Base-by-base conservation (phyloP, 2,888 invertebrate species). In the Nudaria mundana region DNA sequence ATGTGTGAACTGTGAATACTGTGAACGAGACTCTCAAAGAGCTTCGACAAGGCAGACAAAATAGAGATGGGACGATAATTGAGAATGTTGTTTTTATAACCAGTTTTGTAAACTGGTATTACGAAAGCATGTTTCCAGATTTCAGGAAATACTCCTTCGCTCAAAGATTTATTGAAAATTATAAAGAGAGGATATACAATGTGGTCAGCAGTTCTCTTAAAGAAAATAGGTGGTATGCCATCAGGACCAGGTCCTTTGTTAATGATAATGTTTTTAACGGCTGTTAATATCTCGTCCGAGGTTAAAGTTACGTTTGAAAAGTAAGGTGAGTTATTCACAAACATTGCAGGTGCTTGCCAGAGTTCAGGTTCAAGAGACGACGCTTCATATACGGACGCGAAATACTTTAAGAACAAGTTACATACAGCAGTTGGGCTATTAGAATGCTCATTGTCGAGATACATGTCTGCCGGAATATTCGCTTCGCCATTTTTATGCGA, bases 1-100 rank as follows among this genome's bases (percentile, higher is more conserved):
- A 34, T 16, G 25, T 1, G 5, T 15, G 3, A n/a, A n/a, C n/a
- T n/a, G n/a, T n/a, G n/a, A n/a, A n/a, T n/a, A 1, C 18, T 12
- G 26, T 34, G 34, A 1, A 34, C 34, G 7, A 26, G 26, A 11
- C 34, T 20, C 26, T 34, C 34, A 11, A 34, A 26, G 8, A 26
- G 16, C 26, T 34, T 34, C 1, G 33, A 16, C 16, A 33, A 16
- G 16, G 25, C 5, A 7, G 33, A 25, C 15, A 25, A 10, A 15
- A 16, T 25, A n/a, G 25, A 25, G 2, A 25, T 25, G 5, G 25
- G 25, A n/a, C 25, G 20, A 20, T 20, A 20, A 8, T 20, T 20
- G 5, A 7, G 2, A 2, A 20, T 8, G 8, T 5, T 5, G 20
- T 2, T 20, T 20, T 20, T 20, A 5, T 20, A 5, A 20, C 20